A percentile compares a stretch with the other conserved stretches of the same genome.
Evolutionary conservation across 2,113 vertebrate genomes (phyloP).

Genomic region (Gulo gulo): DNA sequence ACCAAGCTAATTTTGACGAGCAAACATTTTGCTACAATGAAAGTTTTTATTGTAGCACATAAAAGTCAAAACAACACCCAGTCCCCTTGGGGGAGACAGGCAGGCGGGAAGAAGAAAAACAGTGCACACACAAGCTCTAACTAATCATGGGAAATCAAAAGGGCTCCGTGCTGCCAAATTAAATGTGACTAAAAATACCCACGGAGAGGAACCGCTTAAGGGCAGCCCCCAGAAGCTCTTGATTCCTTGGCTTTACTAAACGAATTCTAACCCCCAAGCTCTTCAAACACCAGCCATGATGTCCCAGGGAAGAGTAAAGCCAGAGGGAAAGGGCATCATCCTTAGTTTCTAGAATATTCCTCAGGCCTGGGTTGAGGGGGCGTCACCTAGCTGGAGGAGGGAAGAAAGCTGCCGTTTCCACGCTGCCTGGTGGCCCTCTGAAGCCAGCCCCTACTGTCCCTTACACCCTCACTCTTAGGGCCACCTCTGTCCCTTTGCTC

Average conservation of each 20-base stretch:
- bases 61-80: constrained; percentile 77
- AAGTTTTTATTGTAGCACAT: constrained; percentile 79
- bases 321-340: neutral
- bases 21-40: constrained; percentile 76
- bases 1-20: constrained; percentile 75
- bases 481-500: neutral
- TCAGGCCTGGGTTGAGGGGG: neutral
- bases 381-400: fast-evolving
- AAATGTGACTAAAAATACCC: constrained; percentile 69
- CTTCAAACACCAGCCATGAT: neutral
- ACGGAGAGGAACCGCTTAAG: neutral
- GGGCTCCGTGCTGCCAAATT: constrained; percentile 54
- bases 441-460: fast-evolving
- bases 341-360: constrained; percentile 23
- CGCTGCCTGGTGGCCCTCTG: neutral
- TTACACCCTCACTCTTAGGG: neutral
- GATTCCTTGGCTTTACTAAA: neutral
- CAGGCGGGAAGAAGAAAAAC: constrained; percentile 51
- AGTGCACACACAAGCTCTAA: neutral
- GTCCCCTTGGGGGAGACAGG: constrained; percentile 65
- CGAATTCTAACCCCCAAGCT: neutral
- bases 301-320: neutral
- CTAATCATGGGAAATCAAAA: constrained; percentile 69
- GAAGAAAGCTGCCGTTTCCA: neutral
- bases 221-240: constrained; percentile 47